Base-by-base conservation (phyloP, 2,113 vertebrate genomes). In the Phocoena sinus region DNA sequence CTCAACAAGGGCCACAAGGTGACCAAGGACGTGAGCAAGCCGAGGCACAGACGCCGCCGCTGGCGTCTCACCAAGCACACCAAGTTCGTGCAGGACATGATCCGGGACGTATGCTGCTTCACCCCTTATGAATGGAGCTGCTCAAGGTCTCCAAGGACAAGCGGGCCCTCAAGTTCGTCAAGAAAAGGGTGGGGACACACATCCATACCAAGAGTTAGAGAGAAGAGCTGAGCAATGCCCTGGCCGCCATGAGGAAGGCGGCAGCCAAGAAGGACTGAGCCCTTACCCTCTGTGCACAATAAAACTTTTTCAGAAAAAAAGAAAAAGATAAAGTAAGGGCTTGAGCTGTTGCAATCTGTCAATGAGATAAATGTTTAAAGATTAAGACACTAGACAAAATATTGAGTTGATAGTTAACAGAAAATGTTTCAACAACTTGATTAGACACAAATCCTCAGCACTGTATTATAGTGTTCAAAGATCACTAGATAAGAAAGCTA, bases 141-240 rank as follows among this genome's bases (percentile, higher is more conserved):
- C 98, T 99, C 91, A 99, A 99, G 81, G 99, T 99, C 87, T 99
- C 99, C 79, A 99, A 99, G 98, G 99, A 99, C 94, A 99, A 99
- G 98, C 99, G 99, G 71, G 99, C 99, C 2, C 99, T 99, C 23
- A 99, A 99, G 97, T 99, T 99, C 97, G 99, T 99, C 96, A 99
- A 99, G 99, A 99, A 99, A 79, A 98, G 99, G 99, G 99, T 99
- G 0, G 99, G 99, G n/a, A 99, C 99, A 86, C 99, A 99, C 98
- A 99, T 99, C 85, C 99, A 99, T 0, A 99, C 99, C 93, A 99
- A 99, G 99, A 99, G 99, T 98, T 99, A 99, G 99, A 98, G 99
- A 5, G 99, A 99, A 74, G 99, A 99, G 96, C 99, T 99, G 97
- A 99, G 99, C 98, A 99, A 99, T 0, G 99, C 99, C 31, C 98